Base-by-base conservation (phyloP, 2,113 vertebrate genomes). In the Benitochromis conjunctus region DNA sequence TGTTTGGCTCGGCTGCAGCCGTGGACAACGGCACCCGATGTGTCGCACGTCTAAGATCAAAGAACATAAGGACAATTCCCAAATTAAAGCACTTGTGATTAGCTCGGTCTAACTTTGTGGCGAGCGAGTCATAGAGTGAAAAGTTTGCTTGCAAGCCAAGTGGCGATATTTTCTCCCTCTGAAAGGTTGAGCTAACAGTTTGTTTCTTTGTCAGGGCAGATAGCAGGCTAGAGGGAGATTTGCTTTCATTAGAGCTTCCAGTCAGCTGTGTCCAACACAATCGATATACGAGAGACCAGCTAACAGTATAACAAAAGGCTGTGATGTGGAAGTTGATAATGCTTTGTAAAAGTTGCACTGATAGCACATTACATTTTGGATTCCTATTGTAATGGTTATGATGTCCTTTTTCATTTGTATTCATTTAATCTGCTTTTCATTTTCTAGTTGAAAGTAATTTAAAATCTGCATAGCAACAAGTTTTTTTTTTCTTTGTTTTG, bases 161-260 rank as follows among this genome's bases (percentile, higher is more conserved):
- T 21, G 19, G n/a, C 41, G 56, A 69, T 78, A 51, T 82, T 83
- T 79, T 51, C 55, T 82, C 56, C 4, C 7, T 80, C 24, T 58
- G 56, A 84, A 81, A 76, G 87, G 86, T 79, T 21, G 85, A 85
- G 87, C 85, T 89, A 88, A 88, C 48, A n/a, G 24, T 57, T 24
- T 82, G 71, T 83, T 89, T 85, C 79, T 58, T 86, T 86, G 71
- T 48, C 64, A 57, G 57, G 81, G 77, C 19, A 51, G 69, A 89
- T 82, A 81, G 78, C 82, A 74, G 77, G 80, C 85, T 88, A 88
- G 80, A 90, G 91, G 92, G 90, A 91, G 77, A 85, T 87, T 86
- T 51, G 10, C 56, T 93, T 93, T 92, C 81, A 92, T 93, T 92
- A 85, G 21, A 58, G 84, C 62, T 24, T 79, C 36, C 86, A 83